A percentile compares a stretch with the other conserved stretches of the same genome.
These are phyloP conservation scores for Eupsilia transversa DNA, from an alignment of 2,888 invertebrate genomes.

Conservation along the genomic window DNA sequence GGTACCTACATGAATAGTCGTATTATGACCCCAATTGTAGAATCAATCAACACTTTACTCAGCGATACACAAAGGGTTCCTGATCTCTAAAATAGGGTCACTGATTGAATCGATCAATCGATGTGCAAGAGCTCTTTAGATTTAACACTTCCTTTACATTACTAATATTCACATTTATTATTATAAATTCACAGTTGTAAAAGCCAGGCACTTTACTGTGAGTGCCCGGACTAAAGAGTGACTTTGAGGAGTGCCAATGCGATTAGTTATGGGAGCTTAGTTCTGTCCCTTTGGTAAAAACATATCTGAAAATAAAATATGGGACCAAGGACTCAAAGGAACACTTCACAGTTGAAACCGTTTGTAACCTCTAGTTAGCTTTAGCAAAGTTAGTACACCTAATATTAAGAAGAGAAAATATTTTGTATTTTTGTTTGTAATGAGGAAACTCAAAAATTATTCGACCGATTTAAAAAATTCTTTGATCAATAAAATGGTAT, in stretches of 20 bases:
- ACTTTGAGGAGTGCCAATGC: slow-evolving; percentile 62
- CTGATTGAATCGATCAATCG: slow-evolving; percentile 30
- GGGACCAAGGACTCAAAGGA: neutral
- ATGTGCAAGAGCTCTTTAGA: slow-evolving; percentile 25
- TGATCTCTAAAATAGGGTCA: slow-evolving; percentile 21
- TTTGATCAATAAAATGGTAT: no score
- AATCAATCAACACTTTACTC: neutral
- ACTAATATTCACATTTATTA: neutral
- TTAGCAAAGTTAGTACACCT: slow-evolving; percentile 21
- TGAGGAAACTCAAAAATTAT: no score
- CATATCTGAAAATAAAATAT: slow-evolving; percentile 35
- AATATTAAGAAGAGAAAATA: no score
- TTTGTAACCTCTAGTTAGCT: slow-evolving; percentile 2
- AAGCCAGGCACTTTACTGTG: slow-evolving; percentile 48
- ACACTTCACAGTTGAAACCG: slow-evolving; percentile 22
- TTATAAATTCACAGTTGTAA: slow-evolving; percentile 33
- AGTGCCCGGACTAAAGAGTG: slow-evolving; percentile 49
- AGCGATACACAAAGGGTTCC: slow-evolving; percentile 13
- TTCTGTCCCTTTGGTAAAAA: slow-evolving; percentile 27
- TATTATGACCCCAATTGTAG: neutral
- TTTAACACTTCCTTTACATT: slow-evolving; percentile 21
- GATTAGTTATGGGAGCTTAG: slow-evolving; percentile 45
- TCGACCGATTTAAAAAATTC: no score
- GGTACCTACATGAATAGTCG: neutral
- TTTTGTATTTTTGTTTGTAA: no score